Conservation (phyloP, 1,140 invertebrate genomes). For the Drosophila equinoxialis region DNA sequence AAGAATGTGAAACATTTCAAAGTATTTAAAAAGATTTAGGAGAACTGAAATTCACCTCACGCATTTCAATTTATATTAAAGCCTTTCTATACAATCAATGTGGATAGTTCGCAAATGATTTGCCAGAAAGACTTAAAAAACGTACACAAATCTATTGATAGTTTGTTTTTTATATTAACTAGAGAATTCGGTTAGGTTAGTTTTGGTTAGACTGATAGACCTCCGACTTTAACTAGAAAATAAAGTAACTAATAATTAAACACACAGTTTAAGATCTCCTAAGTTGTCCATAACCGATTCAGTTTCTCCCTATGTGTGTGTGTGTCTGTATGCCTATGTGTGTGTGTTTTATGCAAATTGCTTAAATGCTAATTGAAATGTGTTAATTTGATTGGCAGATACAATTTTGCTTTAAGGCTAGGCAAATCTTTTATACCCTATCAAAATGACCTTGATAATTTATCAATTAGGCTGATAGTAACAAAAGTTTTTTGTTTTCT, state of each 20-base stretch:
- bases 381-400: conserved; percentile 78
- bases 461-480: background rate
- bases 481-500: too few relatives aligned
- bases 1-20: too few relatives aligned
- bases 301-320: conserved; percentile 9
- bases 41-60: too few relatives aligned
- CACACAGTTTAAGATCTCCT: background rate
- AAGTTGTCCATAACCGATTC: conserved; percentile 3
- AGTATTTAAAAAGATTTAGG: too few relatives aligned
- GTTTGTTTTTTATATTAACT: too few relatives aligned
- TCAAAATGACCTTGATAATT: background rate
- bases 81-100: too few relatives aligned
- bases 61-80: too few relatives aligned
- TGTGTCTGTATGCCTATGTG: conserved; percentile 7
- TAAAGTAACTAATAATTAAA: background rate
- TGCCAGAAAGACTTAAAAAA: too few relatives aligned
- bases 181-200: too few relatives aligned
- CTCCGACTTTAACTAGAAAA: background rate
- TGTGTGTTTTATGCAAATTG: conserved; percentile 44
- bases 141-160: too few relatives aligned
- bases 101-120: too few relatives aligned
- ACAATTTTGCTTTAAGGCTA: conserved; percentile 34
- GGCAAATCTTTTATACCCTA: background rate
- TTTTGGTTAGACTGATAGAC: too few relatives aligned
- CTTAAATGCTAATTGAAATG: conserved; percentile 74